Percentiles rank a stretch among this genome's conserved stretches.
These are phyloP conservation scores for Menidia beryllina DNA, from an alignment of 2,113 vertebrate genomes.

Conservation along the genomic window DNA sequence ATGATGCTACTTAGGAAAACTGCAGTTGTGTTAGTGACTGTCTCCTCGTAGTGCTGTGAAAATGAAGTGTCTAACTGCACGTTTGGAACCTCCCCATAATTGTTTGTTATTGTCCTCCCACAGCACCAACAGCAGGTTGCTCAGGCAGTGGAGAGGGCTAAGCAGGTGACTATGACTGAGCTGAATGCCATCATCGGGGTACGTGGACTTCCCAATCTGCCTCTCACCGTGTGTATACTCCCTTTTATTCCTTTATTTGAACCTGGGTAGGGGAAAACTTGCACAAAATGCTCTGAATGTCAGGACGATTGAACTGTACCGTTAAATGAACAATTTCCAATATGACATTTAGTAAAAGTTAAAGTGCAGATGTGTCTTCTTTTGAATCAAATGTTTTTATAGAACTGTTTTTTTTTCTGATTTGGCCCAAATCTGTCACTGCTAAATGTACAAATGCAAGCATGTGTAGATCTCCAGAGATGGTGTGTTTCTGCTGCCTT, in stretches of 20 bases:
- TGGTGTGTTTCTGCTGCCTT: conserved; percentile 44
- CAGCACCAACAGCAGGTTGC: conserved; percentile 98
- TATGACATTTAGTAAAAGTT: background rate
- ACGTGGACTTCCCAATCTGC: conserved; percentile 93
- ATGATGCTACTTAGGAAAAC: conserved; percentile 4
- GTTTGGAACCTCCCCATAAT: conserved; percentile 32
- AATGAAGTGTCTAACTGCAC: conserved; percentile 45
- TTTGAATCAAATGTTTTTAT: conserved; percentile 40
- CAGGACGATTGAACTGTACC: conserved; percentile 16
- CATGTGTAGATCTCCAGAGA: conserved; percentile 20
- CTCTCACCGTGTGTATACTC: conserved; percentile 86
- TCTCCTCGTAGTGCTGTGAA: conserved; percentile 17
- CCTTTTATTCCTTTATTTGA: conserved; percentile 81
- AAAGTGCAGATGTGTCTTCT: conserved; percentile 75
- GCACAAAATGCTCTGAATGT: conserved; percentile 38
- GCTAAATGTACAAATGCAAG: background rate
- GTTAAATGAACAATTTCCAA: conserved; percentile 9
- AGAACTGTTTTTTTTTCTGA: background rate
- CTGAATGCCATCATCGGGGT: conserved; percentile 99
- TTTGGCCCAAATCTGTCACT: conserved; percentile 11
- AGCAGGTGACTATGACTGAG: conserved; percentile 99
- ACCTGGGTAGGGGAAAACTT: conserved; percentile 77
- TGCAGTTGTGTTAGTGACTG: conserved; percentile 37
- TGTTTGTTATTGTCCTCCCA: conserved; percentile 80
- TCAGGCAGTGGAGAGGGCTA: conserved; percentile 97